Evolutionary conservation across 2,888 invertebrate genomes (phyloP).

Genomic region (Mythimna albipuncta): DNA sequence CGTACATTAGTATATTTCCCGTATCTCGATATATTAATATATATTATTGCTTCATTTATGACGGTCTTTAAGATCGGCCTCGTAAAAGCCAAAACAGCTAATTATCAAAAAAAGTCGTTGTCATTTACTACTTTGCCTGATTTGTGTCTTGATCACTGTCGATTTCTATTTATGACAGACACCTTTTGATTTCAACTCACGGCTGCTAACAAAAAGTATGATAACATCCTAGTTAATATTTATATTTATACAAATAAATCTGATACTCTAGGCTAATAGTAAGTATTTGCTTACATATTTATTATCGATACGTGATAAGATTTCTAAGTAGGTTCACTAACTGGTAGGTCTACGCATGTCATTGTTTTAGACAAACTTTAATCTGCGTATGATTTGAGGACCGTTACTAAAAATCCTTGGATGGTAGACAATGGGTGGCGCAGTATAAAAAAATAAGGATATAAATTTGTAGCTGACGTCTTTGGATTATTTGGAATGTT

Average conservation of each 20-base stretch:
- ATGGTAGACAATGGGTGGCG: constrained; percentile 2
- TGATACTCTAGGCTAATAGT: constrained; percentile 13
- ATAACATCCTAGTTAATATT: constrained; percentile 8
- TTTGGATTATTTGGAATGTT: constrained; percentile 10
- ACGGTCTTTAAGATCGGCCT: too few relatives aligned
- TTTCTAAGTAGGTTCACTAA: constrained; percentile 32
- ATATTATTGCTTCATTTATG: too few relatives aligned
- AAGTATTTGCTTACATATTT: constrained; percentile 25
- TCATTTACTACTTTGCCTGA: not conserved
- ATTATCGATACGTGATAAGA: constrained; percentile 34
- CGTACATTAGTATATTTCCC: too few relatives aligned
- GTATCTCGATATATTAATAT: too few relatives aligned
- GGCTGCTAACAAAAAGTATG: not conserved
- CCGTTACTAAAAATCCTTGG: constrained; percentile 27
- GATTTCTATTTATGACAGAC: not conserved
- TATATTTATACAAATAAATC: constrained; percentile 12
- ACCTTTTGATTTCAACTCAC: not conserved
- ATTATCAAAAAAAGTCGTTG: too few relatives aligned
- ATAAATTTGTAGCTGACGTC: not conserved
- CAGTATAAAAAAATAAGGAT: constrained; percentile 18
- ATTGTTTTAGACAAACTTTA: constrained; percentile 37
- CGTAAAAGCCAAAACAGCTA: too few relatives aligned
- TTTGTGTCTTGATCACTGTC: not conserved
- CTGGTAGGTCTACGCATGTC: constrained; percentile 41
- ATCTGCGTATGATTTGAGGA: constrained; percentile 28